Evolutionary conservation across 2,113 vertebrate species (phyloP).

Genomic region (Amphiprion percula): DNA sequence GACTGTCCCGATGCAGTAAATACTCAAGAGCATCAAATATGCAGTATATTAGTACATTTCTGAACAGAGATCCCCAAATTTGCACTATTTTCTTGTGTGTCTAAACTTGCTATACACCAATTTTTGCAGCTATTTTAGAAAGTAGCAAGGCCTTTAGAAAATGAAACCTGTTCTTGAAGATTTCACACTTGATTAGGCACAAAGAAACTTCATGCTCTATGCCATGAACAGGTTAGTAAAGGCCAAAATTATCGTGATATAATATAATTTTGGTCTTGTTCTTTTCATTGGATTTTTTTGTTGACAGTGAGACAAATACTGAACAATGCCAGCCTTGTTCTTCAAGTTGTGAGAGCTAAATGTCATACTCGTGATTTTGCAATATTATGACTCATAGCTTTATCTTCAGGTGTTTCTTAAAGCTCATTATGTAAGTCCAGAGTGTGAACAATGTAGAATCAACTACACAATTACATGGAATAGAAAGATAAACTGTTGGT

Average conservation of each 20-base stretch:
- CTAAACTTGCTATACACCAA: too few species aligned
- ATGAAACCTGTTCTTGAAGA: too few species aligned
- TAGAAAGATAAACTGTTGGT: background rate
- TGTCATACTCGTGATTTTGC: slow-evolving; percentile 17
- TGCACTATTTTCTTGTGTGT: too few species aligned
- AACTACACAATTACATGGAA: background rate
- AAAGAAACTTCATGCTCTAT: too few species aligned
- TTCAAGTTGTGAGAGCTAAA: slow-evolving; percentile 8
- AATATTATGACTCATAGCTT: slow-evolving; percentile 22
- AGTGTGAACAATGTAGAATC: too few species aligned
- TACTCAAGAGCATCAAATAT: background rate
- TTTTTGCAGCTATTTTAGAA: too few species aligned
- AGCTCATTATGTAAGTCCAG: too few species aligned
- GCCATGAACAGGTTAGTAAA: too few species aligned
- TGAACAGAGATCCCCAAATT: background rate
- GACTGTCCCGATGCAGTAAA: background rate
- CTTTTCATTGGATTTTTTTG: background rate
- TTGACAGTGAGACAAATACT: background rate
- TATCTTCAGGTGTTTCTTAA: slow-evolving; percentile 19
- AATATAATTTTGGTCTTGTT: background rate
- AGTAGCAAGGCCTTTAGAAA: too few species aligned
- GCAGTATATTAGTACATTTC: background rate
- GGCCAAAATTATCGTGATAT: too few species aligned
- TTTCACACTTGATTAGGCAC: too few species aligned
- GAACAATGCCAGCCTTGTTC: slow-evolving; percentile 8